Evolutionary conservation across 2,113 vertebrate genomes (phyloP).

Genomic region (Mellivora capensis): DNA sequence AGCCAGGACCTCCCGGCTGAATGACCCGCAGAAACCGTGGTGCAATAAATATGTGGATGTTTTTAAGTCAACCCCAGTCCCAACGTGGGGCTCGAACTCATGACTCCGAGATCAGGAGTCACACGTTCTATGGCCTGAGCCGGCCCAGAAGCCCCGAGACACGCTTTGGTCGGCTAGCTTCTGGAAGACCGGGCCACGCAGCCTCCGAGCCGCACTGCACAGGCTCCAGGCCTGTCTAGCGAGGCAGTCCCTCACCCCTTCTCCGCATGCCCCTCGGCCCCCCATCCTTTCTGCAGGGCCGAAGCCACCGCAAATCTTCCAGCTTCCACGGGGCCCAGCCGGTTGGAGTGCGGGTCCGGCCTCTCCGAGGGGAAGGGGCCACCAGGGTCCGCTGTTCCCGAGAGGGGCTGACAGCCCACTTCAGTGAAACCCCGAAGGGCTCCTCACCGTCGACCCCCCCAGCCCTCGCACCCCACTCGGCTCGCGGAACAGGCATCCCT

Average conservation of each 20-base stretch:
- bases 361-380: neutral
- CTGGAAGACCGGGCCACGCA: neutral
- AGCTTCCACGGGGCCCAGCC: accelerated
- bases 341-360: no score
- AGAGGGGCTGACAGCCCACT: neutral
- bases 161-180: no score
- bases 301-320: neutral
- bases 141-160: neutral
- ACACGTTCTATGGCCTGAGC: neutral
- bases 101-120: neutral
- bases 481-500: neutral
- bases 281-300: neutral
- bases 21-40: neutral
- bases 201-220: neutral
- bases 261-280: neutral
- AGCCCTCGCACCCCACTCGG: neutral
- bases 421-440: neutral
- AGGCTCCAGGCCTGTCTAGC: neutral
- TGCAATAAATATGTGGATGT: neutral
- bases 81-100: neutral
- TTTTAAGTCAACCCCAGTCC: neutral
- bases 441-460: neutral
- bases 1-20: neutral
- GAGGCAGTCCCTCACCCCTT: neutral
- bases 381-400: neutral